Evolutionary conservation across 35 echinoderm and acorn worm species (phyloP).

Genomic region (Eucidaris tribuloides): DNA sequence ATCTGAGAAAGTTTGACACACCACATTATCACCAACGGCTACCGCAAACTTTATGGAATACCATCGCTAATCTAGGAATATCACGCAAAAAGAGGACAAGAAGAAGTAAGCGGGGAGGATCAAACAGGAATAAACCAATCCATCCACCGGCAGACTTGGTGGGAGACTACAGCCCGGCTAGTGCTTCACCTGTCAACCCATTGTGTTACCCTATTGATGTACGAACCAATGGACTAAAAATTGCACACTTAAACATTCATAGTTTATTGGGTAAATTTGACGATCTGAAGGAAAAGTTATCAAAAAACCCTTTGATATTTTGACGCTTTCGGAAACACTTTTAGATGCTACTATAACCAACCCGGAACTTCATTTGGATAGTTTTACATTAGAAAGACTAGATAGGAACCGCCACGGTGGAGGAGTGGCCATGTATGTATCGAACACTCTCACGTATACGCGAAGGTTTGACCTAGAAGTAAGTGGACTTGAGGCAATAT

Average conservation of each 20-base stretch:
- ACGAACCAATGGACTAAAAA: neutral
- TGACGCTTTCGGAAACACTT: neutral
- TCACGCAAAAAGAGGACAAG: neutral
- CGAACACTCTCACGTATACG: neutral
- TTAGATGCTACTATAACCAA: neutral
- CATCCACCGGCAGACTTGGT: neutral
- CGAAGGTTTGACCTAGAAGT: neutral
- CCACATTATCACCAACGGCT: neutral
- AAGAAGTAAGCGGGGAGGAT: neutral
- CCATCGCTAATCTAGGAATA: neutral
- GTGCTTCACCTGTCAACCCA: neutral
- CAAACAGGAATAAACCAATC: neutral
- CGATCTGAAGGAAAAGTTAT: neutral
- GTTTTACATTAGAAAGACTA: neutral
- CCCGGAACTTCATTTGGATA: neutral
- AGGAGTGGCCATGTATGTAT: neutral
- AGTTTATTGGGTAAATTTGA: neutral
- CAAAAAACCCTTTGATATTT: constrained; percentile 7
- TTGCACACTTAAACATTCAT: neutral
- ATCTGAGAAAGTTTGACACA: too few relatives aligned
- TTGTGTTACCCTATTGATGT: neutral
- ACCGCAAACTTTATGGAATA: neutral
- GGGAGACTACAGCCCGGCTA: neutral
- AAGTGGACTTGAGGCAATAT: neutral
- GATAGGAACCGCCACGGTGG: neutral